Base-by-base conservation (phyloP, 2,113 vertebrate genomes). In the Merops nubicus region DNA sequence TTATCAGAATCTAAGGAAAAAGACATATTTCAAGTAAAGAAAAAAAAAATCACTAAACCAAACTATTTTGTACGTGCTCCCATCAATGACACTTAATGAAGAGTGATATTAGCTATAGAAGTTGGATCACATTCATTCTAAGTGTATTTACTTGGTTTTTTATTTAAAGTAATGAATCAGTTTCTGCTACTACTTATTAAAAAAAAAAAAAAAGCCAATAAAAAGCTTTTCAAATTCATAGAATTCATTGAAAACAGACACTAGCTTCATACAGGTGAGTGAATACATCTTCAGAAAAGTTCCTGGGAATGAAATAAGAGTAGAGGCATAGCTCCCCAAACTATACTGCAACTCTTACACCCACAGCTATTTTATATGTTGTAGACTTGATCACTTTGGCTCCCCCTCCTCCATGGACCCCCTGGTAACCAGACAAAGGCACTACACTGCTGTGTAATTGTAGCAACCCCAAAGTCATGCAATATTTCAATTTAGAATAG, bases 251-350 rank as follows among this genome's bases (percentile, higher is more conserved):
- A 43, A 95, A 84, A 38, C 12, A 60, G 40, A 73, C 22, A 51
- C 2, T 18, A 33, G 0, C 2, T 70, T 82, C 50, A 59, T 12
- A 50, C 1, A 34, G 6, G 17, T 42, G 12, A 38, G 3, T 12
- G 10, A 76, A 33, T 8, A 12, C 2, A 34, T 33, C 36, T 75
- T 57, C 10, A 57, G 23, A 26, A 70, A 65, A 53, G 4, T 9
- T 75, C 33, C 38, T 29, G 14, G 20, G 15, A 62, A 75, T 15
- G 4, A 56, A 67, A 43, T 6, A 47, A 56, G 5, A 68, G 7
- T 12, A 17, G 50, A 85, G 7, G 11, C 4, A 63, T 26, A 57
- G 4, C 14, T 63, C 8, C 8, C 6, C 4, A 21, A 18, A 45
- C 57, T 36, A 11, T 8, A 21, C 12, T 31, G 4, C 10, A 34